These are phyloP conservation scores for Formica aserva DNA, from an alignment of 2,888 invertebrate species.

Conservation along the genomic window DNA sequence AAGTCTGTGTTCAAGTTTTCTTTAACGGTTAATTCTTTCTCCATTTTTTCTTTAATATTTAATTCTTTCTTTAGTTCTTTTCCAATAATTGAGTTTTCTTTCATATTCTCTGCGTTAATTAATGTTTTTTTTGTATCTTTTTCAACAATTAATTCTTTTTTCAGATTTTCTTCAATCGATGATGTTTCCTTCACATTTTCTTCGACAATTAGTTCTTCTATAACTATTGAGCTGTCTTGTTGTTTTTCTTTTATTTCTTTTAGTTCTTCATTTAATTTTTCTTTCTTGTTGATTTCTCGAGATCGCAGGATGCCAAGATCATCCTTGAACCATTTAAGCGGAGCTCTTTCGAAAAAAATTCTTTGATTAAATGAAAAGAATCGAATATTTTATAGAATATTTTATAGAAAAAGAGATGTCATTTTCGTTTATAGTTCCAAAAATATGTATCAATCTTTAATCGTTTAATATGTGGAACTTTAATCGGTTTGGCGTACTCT, in stretches of 20 bases:
- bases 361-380: slow-evolving; percentile 2
- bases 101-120: slow-evolving; percentile 18
- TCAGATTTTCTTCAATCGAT: not conserved
- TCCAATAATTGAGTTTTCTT: slow-evolving; percentile 8
- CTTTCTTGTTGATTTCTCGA: slow-evolving; percentile 54
- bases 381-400: too few relatives aligned
- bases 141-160: slow-evolving; percentile 9
- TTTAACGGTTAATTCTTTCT: slow-evolving; percentile 17
- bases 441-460: not conserved
- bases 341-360: slow-evolving; percentile 67
- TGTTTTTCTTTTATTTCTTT: slow-evolving; percentile 14
- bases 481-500: not conserved
- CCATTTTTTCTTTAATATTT: not conserved
- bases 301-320: slow-evolving; percentile 58
- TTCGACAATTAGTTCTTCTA: not conserved
- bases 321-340: slow-evolving; percentile 79
- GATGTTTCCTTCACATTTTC: not conserved
- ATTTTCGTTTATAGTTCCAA: not conserved
- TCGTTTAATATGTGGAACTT: not conserved
- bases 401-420: not conserved
- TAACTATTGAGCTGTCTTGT: not conserved
- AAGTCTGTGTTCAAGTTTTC: slow-evolving; percentile 11
- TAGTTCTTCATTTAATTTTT: slow-evolving; percentile 63
- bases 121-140: slow-evolving; percentile 61
- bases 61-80: not conserved